Conservation (phyloP, 2,888 invertebrate genomes). For the Ophion costatus region DNA sequence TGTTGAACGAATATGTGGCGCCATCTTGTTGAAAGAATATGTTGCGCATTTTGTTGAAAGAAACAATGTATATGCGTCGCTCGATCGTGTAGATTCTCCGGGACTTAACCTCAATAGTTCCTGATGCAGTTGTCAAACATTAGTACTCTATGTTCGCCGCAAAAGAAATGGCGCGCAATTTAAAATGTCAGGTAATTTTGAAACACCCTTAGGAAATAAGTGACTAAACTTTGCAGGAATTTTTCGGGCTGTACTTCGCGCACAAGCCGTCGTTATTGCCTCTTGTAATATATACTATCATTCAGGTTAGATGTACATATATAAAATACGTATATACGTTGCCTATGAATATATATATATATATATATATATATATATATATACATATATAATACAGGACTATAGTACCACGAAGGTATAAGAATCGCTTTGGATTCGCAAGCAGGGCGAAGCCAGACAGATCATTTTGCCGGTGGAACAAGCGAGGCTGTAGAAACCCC, state of each 20-base stretch:
- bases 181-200: no score
- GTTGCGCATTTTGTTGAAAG: no score
- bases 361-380: not conserved
- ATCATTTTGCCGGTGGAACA: constrained; percentile 73
- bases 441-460: constrained; percentile 74
- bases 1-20: no score
- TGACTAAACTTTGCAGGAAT: constrained; percentile 13
- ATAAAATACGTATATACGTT: not conserved
- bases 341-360: constrained; percentile 11
- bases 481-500: constrained; percentile 72
- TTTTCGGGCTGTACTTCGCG: constrained; percentile 17
- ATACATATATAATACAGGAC: constrained; percentile 17
- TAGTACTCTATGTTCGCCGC: no score
- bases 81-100: no score
- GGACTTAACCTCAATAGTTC: no score
- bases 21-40: no score
- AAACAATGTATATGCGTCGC: no score
- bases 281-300: not conserved
- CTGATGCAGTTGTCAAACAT: no score
- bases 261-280: constrained; percentile 9
- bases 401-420: constrained; percentile 41
- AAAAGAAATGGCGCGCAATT: no score
- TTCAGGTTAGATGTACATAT: not conserved
- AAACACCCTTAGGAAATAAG: not conserved
- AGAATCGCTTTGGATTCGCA: constrained; percentile 56